Base-by-base conservation (phyloP, 2,888 invertebrate genomes). In the Ectropis crepuscularia region DNA sequence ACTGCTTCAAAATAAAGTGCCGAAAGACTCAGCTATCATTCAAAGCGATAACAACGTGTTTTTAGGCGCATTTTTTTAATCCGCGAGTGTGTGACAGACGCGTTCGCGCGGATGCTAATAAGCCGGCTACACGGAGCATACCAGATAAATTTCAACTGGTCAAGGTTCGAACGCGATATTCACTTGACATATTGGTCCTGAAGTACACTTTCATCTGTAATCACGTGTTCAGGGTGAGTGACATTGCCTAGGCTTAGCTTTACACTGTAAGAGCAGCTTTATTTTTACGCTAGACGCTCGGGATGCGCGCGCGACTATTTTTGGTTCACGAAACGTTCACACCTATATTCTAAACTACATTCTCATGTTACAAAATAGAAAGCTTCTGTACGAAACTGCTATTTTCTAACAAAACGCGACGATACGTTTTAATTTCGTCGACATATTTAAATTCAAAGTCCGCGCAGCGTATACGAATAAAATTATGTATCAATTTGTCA, bases 271-370 rank as follows among this genome's bases (percentile, higher is more conserved):
- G 65, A 76, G 61, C 74, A 75, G 80, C 77, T 86, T 85, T 92
- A 90, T 89, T 90, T 90, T 86, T 89, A 88, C 80, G 80, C 80
- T 74, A 74, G 77, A 79, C 81, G 83, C 83, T 77, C 81, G 86
- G 78, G 85, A 88, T 85, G 87, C 86, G 84, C 86, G 74, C 68
- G 51, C 80, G 82, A 80, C 92, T 92, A 91, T 92, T 91, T 91
- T 91, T 85, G 87, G 91, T 81, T 70, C 84, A 85, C 72, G 78
- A 77, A 80, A 78, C 82, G 84, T 86, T 86, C 81, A 81, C 87
- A 85, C 81, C 81, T 83, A 85, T 80, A 81, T 75, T 80, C 77
- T 82, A 83, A 84, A 80, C 82, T 81, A 76, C 80, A 85, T 82
- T 88, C 88, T 90, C 90, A 83, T 74, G 75, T 91, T 91, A 86